Conservation (phyloP, 2,888 invertebrate genomes). For the Aporophyla lueneburgensis region DNA sequence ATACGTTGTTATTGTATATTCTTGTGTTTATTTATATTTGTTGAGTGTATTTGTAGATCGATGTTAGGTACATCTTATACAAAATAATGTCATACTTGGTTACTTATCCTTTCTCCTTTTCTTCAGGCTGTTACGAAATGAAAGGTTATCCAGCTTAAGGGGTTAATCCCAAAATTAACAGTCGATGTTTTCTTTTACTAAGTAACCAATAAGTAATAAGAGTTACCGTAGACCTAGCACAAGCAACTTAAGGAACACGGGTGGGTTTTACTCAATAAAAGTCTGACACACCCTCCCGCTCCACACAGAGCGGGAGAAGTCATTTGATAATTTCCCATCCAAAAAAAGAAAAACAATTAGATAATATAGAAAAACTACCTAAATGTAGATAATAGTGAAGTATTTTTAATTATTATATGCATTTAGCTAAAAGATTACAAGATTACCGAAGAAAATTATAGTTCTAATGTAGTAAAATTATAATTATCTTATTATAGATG, state of each 20-base stretch:
- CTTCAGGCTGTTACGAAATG: background rate
- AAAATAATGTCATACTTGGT: background rate
- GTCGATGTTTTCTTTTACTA: background rate
- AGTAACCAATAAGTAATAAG: background rate
- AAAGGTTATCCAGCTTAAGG: too few relatives aligned
- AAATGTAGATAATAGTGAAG: background rate
- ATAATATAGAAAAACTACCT: too few relatives aligned
- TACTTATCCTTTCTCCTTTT: background rate
- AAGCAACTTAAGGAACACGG: too few relatives aligned
- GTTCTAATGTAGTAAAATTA: background rate
- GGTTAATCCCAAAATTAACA: background rate
- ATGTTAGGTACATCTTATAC: background rate
- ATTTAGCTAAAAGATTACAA: too few relatives aligned
- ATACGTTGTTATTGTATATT: background rate
- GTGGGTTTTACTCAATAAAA: too few relatives aligned
- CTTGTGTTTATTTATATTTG: background rate
- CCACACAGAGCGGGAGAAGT: too few relatives aligned
- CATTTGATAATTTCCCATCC: too few relatives aligned
- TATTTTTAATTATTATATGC: too few relatives aligned
- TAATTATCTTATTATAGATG: background rate
- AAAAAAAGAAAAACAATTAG: too few relatives aligned
- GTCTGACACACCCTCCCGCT: too few relatives aligned
- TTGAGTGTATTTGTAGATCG: background rate
- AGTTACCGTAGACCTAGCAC: too few relatives aligned
- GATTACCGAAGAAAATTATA: slow-evolving; percentile 10